Evolutionary conservation across 2,113 vertebrate genomes (phyloP), one percentile per base, ranked within the genome.

Genomic region (Anarhynchus alexandrinus): DNA sequence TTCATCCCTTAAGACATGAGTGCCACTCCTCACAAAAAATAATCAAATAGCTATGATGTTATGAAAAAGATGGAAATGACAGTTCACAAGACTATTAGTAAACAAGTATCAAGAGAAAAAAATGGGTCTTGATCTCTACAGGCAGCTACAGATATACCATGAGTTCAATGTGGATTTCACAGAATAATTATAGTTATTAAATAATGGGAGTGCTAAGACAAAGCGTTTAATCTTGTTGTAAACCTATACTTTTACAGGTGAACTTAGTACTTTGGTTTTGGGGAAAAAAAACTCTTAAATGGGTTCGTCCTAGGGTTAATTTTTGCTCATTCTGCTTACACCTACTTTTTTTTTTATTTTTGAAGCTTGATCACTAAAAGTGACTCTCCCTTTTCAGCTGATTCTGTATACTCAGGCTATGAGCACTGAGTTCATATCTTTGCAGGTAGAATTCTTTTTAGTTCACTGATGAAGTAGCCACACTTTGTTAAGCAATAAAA

Each of bases 11-110:
- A 72, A 93, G 71, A 84, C 49, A 71, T 62, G 16, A 90, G 42
- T 3, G 9, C 42, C 59, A 82, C 18, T 58, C 66, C 16, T 92
- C 66, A 94, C 16, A 77, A 86, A 77, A 90, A 89, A 88, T 84
- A 96, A 95, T 94, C 95, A 92, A 27, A 92, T 69, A 69, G n/a
- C 61, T 88, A 61, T n/a, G 49, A 84, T 40, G 9, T 49, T 85
- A 88, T 51, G 67, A 96, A 90, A 58, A 95, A 67, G 23, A 93
- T 93, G 72, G 78, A 97, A 96, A 96, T 55, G 72, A 89, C 17
- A 94, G 69, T 71, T 97, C 81, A 83, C 26, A 82, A 91, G 84
- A 73, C 30, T 79, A 47, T 82, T 66, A 86, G 52, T 93, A 96
- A 98, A 96, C 64, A 97, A 84, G 94, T 86, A 59, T 20, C 42